These are phyloP conservation scores for Phrynosoma blainvillii DNA, from an alignment of 2,113 vertebrate species.

Conservation along the genomic window DNA sequence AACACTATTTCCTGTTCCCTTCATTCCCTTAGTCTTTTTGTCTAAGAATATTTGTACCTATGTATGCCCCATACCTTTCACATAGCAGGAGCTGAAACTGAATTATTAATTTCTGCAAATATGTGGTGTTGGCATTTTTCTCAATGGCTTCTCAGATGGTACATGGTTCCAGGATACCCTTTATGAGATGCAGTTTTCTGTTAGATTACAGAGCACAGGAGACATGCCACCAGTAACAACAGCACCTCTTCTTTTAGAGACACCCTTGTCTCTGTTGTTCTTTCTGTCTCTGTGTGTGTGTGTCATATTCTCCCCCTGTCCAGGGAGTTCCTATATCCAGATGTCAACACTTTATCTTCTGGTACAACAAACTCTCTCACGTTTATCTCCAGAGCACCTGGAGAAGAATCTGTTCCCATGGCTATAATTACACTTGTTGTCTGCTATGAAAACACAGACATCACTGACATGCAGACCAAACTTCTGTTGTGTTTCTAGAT, in stretches of 20 bases:
- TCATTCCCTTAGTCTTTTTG: conserved; percentile 55
- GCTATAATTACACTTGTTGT: neutral
- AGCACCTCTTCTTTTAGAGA: too few species aligned
- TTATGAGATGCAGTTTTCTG: neutral
- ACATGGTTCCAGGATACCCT: neutral
- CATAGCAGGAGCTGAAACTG: conserved; percentile 49
- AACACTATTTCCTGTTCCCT: conserved; percentile 1
- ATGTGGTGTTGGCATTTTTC: neutral
- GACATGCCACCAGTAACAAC: neutral
- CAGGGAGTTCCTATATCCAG: neutral
- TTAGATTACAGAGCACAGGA: neutral
- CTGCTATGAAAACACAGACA: neutral
- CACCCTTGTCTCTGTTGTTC: too few species aligned
- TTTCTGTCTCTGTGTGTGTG: too few species aligned
- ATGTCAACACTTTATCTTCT: neutral
- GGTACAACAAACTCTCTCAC: neutral
- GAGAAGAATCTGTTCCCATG: neutral
- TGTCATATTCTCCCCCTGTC: too few species aligned
- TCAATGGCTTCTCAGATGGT: too few species aligned
- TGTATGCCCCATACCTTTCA: conserved; percentile 60
- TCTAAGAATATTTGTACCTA: conserved; percentile 60
- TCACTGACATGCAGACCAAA: neutral
- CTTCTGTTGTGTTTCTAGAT: neutral
- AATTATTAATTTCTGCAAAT: conserved; percentile 59
- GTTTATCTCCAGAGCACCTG: conserved; percentile 2